Conservation (phyloP, 2,888 invertebrate species). For the Shargacucullia verbasci region DNA sequence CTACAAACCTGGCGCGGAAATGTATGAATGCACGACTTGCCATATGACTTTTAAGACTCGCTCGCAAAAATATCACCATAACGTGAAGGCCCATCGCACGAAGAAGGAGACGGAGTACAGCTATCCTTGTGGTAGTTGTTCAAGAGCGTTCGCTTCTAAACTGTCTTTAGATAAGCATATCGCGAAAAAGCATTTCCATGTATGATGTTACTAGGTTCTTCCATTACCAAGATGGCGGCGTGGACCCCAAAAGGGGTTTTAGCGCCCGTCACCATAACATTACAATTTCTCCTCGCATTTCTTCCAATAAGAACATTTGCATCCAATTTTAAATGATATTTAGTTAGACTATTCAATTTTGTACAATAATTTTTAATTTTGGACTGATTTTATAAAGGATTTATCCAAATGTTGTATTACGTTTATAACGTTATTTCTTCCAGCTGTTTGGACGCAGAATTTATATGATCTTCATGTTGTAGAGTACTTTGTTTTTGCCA, state of each 20-base stretch:
- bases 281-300: too few species aligned
- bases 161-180: conserved; percentile 87
- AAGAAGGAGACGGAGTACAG: conserved; percentile 83
- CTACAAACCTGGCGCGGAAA: conserved; percentile 81
- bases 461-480: too few species aligned
- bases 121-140: conserved; percentile 85
- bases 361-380: not conserved
- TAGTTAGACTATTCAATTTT: too few species aligned
- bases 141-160: conserved; percentile 85
- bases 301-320: too few species aligned
- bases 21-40: conserved; percentile 84
- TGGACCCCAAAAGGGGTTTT: too few species aligned
- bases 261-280: too few species aligned
- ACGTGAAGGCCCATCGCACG: conserved; percentile 81
- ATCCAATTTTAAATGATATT: too few species aligned
- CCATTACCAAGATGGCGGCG: too few species aligned
- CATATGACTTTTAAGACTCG: conserved; percentile 84
- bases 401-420: not conserved
- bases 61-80: conserved; percentile 84
- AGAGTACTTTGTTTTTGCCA: too few species aligned
- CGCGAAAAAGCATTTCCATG: conserved; percentile 86
- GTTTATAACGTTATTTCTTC: too few species aligned
- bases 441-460: too few species aligned
- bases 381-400: not conserved
- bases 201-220: conserved; percentile 54